Conservation (phyloP, 2,888 invertebrate species). For the Melanostoma scalare region DNA sequence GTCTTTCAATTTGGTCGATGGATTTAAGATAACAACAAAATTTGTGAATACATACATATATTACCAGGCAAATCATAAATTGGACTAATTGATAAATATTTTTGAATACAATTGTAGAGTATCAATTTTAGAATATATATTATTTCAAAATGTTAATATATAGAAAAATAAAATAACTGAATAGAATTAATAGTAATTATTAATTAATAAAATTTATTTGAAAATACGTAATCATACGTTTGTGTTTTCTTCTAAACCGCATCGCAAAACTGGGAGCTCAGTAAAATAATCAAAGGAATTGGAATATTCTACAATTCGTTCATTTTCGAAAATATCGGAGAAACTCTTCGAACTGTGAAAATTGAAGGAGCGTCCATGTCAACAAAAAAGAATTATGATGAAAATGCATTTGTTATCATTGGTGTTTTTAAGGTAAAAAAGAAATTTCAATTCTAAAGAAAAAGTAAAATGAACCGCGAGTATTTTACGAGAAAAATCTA, state of each 20-base stretch:
- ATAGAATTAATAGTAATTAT: constrained; percentile 55
- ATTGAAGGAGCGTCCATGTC: too few relatives aligned
- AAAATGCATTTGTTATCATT: too few relatives aligned
- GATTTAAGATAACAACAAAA: constrained; percentile 18
- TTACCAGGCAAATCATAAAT: constrained; percentile 8
- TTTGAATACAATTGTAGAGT: constrained; percentile 69
- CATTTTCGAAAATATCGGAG: too few relatives aligned
- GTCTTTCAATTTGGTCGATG: constrained; percentile 17
- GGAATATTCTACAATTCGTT: too few relatives aligned
- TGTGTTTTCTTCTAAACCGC: neutral
- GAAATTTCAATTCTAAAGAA: too few relatives aligned
- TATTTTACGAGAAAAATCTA: too few relatives aligned
- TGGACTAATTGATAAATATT: constrained; percentile 56
- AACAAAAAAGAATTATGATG: too few relatives aligned
- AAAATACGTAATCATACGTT: constrained; percentile 13
- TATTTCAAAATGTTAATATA: constrained; percentile 59
- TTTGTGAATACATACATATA: constrained; percentile 33
- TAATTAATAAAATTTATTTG: constrained; percentile 64
- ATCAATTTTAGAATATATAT: constrained; percentile 30
- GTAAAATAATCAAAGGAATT: too few relatives aligned
- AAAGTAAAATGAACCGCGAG: too few relatives aligned
- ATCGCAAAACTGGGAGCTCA: too few relatives aligned
- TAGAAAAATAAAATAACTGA: constrained; percentile 63
- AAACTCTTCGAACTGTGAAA: too few relatives aligned
- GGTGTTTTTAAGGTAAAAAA: too few relatives aligned